Evolutionary conservation across 2,797 vertebrate species (phyloP).

Genomic region (Eptatretus atami): DNA sequence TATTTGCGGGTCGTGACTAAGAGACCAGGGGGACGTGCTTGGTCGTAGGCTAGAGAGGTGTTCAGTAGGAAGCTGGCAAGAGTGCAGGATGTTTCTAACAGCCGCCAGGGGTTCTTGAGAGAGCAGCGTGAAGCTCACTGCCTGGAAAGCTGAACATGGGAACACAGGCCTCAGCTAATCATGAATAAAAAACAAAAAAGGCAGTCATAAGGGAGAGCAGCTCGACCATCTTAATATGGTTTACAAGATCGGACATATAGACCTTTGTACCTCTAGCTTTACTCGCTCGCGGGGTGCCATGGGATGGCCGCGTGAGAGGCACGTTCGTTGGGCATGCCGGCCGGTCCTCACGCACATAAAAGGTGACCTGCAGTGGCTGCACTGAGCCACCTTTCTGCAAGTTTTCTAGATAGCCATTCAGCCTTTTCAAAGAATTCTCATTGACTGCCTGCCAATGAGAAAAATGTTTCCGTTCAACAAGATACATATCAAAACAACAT

Average conservation of each 20-base stretch:
- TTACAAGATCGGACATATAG: too few species aligned
- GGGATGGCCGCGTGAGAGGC: too few species aligned
- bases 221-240: too few species aligned
- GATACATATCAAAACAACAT: too few species aligned
- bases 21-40: conserved; percentile 11
- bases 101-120: conserved; percentile 49
- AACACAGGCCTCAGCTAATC: too few species aligned
- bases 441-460: conserved; percentile 39
- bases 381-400: conserved; percentile 38
- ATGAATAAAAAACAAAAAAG: too few species aligned
- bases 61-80: conserved; percentile 51
- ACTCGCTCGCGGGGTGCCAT: too few species aligned
- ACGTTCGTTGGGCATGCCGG: neutral
- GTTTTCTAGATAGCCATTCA: conserved; percentile 67
- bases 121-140: conserved; percentile 52
- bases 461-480: too few species aligned
- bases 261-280: too few species aligned
- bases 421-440: conserved; percentile 69
- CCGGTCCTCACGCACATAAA: conserved; percentile 44
- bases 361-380: conserved; percentile 46
- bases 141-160: conserved; percentile 31
- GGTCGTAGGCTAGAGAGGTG: conserved; percentile 25
- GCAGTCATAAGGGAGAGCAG: too few species aligned
- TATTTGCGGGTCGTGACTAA: conserved; percentile 11
- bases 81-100: conserved; percentile 46